A percentile compares a stretch with the other conserved stretches of the same genome.
phyloP scores from a whole-genome alignment of 2,113 vertebrate genomes.

The Antidorcas marsupialis region DNA sequence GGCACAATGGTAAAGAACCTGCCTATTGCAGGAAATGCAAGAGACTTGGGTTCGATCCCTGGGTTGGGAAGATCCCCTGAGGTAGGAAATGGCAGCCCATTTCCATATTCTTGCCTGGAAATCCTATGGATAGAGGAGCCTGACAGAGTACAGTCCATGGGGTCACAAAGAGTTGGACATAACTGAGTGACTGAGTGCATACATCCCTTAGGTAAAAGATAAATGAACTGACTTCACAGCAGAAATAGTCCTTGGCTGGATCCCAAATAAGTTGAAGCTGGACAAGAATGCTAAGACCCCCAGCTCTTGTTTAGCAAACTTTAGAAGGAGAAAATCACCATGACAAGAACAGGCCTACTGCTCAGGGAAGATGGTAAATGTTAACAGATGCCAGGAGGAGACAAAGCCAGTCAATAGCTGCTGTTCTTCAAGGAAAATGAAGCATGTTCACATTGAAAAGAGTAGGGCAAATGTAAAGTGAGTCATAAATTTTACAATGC shows the following conservation, averaged over 20 bases:
- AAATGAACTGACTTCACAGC: neutral
- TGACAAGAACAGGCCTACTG: neutral
- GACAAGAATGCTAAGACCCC: neutral
- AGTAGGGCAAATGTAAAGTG: neutral
- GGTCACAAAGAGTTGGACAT: neutral
- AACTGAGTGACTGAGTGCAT: neutral
- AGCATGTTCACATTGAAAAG: neutral
- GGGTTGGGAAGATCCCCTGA: neutral
- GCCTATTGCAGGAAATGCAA: neutral
- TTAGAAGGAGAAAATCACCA: neutral
- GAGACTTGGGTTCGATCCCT: neutral
- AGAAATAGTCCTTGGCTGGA: neutral
- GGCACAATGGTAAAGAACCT: neutral
- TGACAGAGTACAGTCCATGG: neutral
- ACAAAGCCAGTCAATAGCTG: neutral
- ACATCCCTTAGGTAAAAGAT: neutral
- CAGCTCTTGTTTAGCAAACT: neutral
- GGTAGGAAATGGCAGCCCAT: neutral
- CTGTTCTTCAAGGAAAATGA: neutral
- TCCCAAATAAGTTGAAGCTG: neutral
- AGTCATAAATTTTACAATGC: conserved; percentile 16
- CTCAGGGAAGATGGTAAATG: neutral
- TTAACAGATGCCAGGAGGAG: neutral
- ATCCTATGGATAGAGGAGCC: neutral
- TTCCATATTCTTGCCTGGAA: neutral